A percentile compares a stretch with the other conserved stretches of the same genome.
These are phyloP conservation scores for Rhinichthys osculus DNA, from an alignment of 2,797 vertebrate genomes.

Conservation along the genomic window DNA sequence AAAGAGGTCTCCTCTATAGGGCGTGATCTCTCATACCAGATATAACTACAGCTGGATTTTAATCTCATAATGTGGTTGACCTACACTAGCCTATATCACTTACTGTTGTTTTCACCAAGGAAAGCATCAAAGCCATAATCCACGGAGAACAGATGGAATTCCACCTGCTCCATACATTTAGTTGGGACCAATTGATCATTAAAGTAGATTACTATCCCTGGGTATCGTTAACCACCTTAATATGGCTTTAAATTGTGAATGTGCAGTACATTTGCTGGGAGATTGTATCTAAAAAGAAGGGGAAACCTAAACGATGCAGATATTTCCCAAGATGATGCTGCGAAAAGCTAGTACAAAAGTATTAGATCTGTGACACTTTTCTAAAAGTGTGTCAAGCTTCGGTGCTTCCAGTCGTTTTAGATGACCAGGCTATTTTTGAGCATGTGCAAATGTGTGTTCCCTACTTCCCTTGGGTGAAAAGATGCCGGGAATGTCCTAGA, in stretches of 20 bases:
- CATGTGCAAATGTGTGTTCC: neutral
- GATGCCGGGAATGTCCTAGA: neutral
- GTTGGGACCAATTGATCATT: neutral
- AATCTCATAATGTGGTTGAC: slow-evolving; percentile 69
- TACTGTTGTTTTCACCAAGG: slow-evolving; percentile 39
- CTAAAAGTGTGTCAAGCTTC: slow-evolving; percentile 16
- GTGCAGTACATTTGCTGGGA: neutral
- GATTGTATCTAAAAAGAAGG: neutral
- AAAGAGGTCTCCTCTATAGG: neutral
- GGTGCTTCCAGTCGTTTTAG: neutral
- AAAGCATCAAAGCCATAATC: slow-evolving; percentile 39
- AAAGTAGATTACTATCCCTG: neutral
- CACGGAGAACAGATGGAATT: slow-evolving; percentile 42
- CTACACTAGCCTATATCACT: slow-evolving; percentile 62
- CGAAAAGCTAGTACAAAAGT: neutral
- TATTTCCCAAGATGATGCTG: neutral
- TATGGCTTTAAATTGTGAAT: neutral
- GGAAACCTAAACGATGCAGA: neutral
- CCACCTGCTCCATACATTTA: slow-evolving; percentile 36
- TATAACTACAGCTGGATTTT: slow-evolving; percentile 29
- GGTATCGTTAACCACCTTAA: neutral
- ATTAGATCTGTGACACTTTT: neutral
- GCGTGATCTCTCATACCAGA: neutral
- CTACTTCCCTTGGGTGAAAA: neutral
- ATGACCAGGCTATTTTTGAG: slow-evolving; percentile 4